These are phyloP conservation scores for Tachuris rubrigastra DNA, from an alignment of 2,113 vertebrate species.

Conservation along the genomic window DNA sequence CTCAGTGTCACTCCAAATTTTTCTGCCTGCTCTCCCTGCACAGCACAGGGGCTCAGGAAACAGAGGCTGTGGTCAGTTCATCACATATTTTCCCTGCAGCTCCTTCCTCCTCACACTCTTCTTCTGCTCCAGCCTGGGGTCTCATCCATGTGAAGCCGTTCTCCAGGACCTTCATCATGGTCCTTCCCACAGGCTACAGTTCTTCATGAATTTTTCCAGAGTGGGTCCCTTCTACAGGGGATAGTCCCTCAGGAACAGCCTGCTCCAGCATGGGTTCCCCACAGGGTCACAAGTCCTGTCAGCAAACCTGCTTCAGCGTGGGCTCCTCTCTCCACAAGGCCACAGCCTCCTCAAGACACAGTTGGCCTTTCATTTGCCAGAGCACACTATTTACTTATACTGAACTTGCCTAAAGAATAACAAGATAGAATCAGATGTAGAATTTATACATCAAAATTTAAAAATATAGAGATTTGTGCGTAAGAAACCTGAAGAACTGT, in stretches of 20 bases:
- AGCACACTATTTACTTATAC: neutral
- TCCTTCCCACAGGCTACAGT: neutral
- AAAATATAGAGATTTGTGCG: neutral
- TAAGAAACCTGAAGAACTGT: neutral
- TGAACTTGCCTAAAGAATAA: neutral
- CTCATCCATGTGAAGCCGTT: neutral
- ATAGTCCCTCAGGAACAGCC: neutral
- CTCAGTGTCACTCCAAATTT: rapidly evolving
- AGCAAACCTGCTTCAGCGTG: rapidly evolving
- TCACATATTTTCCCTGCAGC: rapidly evolving
- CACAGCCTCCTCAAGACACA: neutral
- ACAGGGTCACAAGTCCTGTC: neutral
- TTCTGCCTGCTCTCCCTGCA: neutral
- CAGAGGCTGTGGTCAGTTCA: rapidly evolving
- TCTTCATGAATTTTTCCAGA: neutral
- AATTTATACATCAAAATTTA: neutral
- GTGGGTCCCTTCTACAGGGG: rapidly evolving
- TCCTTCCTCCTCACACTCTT: neutral
- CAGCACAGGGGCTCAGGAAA: rapidly evolving
- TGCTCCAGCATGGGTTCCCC: rapidly evolving
- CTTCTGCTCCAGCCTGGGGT: neutral
- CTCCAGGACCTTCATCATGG: neutral
- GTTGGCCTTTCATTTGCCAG: neutral
- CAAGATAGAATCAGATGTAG: neutral
- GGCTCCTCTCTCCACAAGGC: neutral